Evolutionary conservation across 2,888 invertebrate species (phyloP).

Genomic region (Matsumyia berberina): DNA sequence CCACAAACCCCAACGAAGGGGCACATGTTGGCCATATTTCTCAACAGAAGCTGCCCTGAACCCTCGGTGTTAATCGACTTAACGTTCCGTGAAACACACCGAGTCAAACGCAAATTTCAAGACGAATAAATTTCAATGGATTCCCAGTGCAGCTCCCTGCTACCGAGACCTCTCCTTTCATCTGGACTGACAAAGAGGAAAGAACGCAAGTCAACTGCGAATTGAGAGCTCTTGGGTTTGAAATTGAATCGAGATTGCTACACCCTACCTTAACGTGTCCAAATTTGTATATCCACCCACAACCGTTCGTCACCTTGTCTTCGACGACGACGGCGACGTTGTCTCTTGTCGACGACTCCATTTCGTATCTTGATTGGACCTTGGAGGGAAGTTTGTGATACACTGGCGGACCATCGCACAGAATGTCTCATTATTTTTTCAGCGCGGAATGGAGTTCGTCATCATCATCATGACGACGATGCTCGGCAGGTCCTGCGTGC

Average conservation of each 20-base stretch:
- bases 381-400: conserved; percentile 36
- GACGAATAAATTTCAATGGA: conserved; percentile 4
- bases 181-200: not conserved
- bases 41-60: not conserved
- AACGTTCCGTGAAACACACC: conserved; percentile 17
- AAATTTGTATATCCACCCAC: conserved; percentile 16
- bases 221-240: conserved; percentile 10
- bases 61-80: conserved; percentile 11
- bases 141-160: not conserved
- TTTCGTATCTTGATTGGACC: conserved; percentile 38
- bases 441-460: conserved; percentile 5
- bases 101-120: conserved; percentile 21
- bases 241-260: conserved; percentile 40
- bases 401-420: conserved; percentile 3
- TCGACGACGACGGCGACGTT: not conserved
- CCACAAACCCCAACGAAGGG: not conserved
- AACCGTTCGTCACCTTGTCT: not conserved
- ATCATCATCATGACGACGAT: not conserved
- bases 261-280: conserved; percentile 25
- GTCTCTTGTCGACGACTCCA: not conserved
- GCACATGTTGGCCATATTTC: conserved; percentile 15
- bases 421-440: conserved; percentile 24
- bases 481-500: conserved; percentile 22
- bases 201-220: conserved; percentile 32
- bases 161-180: not conserved